phyloP scores from a whole-genome alignment of 2,113 vertebrate species.

The Xiphophorus couchianus region DNA sequence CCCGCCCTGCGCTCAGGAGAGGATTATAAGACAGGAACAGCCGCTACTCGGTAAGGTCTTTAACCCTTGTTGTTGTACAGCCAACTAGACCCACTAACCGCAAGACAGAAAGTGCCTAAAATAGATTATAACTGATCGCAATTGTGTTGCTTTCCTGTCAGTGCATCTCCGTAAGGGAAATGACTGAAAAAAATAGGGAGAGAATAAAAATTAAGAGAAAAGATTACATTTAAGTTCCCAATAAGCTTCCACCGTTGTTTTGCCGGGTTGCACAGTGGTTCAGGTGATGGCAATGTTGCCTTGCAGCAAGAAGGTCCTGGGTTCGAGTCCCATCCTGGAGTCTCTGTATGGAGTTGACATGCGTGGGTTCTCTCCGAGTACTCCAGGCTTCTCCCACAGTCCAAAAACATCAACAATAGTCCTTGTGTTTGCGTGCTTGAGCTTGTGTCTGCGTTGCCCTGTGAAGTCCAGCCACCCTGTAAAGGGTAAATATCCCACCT shows the following conservation, averaged over 20 bases:
- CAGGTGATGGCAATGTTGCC: too few species aligned
- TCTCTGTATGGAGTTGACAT: too few species aligned
- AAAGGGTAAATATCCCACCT: too few species aligned
- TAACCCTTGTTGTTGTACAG: constrained; percentile 1
- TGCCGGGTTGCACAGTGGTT: too few species aligned
- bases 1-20: constrained; percentile 46
- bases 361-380: too few species aligned
- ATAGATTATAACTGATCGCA: neutral
- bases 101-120: neutral
- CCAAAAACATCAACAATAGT: too few species aligned
- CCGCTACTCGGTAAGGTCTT: constrained; percentile 61
- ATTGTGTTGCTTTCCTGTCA: neutral
- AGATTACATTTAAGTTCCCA: neutral
- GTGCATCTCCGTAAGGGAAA: neutral
- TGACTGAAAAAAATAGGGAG: neutral
- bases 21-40: constrained; percentile 52
- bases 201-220: neutral
- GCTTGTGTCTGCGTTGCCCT: too few species aligned
- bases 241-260: neutral
- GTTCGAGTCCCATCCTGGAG: too few species aligned
- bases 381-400: too few species aligned
- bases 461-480: too few species aligned
- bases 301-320: too few species aligned
- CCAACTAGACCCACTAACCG: constrained; percentile 1
- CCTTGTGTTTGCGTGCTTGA: too few species aligned